These are phyloP conservation scores for Acanthurus lineatus DNA, from an alignment of 2,797 vertebrate genomes.

Conservation along the genomic window DNA sequence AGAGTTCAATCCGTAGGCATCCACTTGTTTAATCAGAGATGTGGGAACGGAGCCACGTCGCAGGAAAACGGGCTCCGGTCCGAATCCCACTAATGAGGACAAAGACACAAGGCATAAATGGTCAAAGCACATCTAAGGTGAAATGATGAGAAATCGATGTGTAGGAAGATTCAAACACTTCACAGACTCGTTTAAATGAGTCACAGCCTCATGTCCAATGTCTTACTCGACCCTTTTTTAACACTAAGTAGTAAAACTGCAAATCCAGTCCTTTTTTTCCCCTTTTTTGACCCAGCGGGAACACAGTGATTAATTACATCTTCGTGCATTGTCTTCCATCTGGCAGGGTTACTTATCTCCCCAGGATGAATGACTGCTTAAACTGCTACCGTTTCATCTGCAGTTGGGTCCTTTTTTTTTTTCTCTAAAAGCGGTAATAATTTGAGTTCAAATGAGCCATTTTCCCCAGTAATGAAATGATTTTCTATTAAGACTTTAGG, in stretches of 20 bases:
- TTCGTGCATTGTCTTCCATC: conserved; percentile 76
- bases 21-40: conserved; percentile 41
- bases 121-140: conserved; percentile 34
- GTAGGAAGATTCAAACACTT: conserved; percentile 58
- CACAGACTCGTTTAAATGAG: conserved; percentile 65
- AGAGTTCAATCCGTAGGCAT: conserved; percentile 44
- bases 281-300: conserved; percentile 67
- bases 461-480: conserved; percentile 65
- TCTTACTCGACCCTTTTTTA: conserved; percentile 63
- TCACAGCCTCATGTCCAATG: conserved; percentile 47
- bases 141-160: conserved; percentile 70
- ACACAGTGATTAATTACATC: conserved; percentile 79
- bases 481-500: conserved; percentile 63
- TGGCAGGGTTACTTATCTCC: conserved; percentile 79
- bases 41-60: conserved; percentile 32
- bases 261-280: conserved; percentile 45
- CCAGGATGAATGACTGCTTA: conserved; percentile 74
- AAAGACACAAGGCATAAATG: conserved; percentile 31
- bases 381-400: conserved; percentile 71
- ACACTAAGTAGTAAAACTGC: conserved; percentile 68
- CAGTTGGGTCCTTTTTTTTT: conserved; percentile 43
- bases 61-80: background rate
- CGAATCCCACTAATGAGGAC: conserved; percentile 52
- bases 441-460: conserved; percentile 63
- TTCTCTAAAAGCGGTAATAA: conserved; percentile 64